Percentiles rank a stretch among this genome's conserved stretches.
Conservation (phyloP, 2,113 vertebrate species). For the Mellivora capensis region DNA sequence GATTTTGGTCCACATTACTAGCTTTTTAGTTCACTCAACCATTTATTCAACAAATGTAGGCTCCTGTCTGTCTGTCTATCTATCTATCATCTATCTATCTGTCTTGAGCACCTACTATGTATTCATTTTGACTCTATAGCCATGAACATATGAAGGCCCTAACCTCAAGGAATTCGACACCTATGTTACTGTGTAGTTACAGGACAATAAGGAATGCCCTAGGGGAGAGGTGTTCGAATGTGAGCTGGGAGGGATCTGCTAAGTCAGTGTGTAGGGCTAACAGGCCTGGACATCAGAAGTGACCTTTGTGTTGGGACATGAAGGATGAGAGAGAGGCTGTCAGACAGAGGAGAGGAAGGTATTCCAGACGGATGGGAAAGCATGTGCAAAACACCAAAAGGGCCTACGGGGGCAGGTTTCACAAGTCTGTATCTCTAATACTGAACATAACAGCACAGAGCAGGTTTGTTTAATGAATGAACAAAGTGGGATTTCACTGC, state of each 20-base stretch:
- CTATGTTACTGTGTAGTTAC: not conserved
- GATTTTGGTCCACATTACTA: not conserved
- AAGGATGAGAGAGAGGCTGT: not conserved
- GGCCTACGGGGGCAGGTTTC: not conserved
- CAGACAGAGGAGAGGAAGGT: not conserved
- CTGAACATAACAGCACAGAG: not conserved
- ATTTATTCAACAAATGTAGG: not conserved
- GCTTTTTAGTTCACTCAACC: not conserved
- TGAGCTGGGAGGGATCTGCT: not conserved
- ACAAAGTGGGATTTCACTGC: not conserved
- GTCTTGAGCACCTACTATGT: not conserved
- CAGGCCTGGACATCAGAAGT: not conserved
- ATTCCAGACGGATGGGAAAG: not conserved
- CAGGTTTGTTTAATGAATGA: not conserved
- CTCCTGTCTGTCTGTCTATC: not conserved
- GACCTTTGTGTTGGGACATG: not conserved
- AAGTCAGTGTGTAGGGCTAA: not conserved
- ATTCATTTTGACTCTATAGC: not conserved
- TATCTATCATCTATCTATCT: too few species aligned
- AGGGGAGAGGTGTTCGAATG: not conserved
- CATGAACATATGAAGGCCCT: not conserved
- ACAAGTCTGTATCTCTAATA: not conserved
- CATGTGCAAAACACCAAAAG: not conserved
- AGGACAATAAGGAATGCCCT: not conserved
- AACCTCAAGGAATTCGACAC: not conserved